phyloP scores from a whole-genome alignment of 2,797 vertebrate species.

The Periparus ater region DNA sequence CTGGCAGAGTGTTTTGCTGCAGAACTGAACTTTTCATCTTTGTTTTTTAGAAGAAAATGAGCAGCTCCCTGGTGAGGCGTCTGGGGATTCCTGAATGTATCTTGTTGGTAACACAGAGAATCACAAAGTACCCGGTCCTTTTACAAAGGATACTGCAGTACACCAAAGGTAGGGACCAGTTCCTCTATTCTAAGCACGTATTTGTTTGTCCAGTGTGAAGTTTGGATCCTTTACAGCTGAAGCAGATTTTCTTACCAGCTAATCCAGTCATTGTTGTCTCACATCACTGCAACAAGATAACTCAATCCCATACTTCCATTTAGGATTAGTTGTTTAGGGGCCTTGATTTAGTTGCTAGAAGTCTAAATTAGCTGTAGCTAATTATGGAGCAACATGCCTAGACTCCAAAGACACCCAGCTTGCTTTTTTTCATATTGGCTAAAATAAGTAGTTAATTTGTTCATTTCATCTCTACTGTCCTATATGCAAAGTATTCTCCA shows the following conservation, averaged over 20 bases:
- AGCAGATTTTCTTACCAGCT: neutral
- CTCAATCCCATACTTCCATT: neutral
- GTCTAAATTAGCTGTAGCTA: neutral
- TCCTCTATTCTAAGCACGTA: neutral
- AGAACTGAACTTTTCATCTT: neutral
- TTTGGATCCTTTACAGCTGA: neutral
- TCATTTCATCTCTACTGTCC: neutral
- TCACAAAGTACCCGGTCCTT: conserved; percentile 96
- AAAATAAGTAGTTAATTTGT: neutral
- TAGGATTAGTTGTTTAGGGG: neutral
- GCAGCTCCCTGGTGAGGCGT: conserved; percentile 90
- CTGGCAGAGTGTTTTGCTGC: neutral
- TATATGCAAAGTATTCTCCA: neutral
- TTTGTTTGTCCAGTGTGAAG: neutral
- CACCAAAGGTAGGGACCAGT: conserved; percentile 84
- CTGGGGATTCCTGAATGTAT: conserved; percentile 96
- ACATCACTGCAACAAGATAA: neutral
- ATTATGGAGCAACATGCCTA: neutral
- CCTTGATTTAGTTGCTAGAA: neutral
- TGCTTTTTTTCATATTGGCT: neutral
- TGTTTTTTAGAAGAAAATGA: conserved; percentile 92
- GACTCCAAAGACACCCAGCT: neutral
- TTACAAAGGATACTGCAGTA: conserved; percentile 92
- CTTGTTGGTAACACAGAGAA: conserved; percentile 94
- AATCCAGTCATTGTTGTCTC: neutral